phyloP scores from a whole-genome alignment of 1,140 invertebrate genomes.

The Neodiprion pinetum region DNA sequence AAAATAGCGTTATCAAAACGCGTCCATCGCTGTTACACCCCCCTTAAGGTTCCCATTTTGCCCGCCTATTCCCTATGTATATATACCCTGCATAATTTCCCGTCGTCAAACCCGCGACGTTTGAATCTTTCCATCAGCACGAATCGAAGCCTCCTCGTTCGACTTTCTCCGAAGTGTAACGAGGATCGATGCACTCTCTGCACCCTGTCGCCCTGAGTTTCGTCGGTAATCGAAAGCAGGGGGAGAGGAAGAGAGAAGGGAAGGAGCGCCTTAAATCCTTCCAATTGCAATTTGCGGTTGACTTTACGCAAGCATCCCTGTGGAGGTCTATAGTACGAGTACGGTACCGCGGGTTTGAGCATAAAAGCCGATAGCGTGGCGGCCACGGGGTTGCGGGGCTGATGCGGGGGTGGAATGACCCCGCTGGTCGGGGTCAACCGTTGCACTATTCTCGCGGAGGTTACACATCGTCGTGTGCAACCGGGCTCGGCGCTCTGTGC shows the following conservation, averaged over 20 bases:
- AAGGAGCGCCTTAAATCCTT: not conserved
- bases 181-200: not conserved
- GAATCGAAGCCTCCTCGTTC: not conserved
- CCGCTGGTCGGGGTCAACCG: conserved; percentile 50
- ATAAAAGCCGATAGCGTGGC: not conserved
- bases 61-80: too few relatives aligned
- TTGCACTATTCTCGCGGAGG: conserved; percentile 41
- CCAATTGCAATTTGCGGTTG: not conserved
- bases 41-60: too few relatives aligned
- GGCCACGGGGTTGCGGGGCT: conserved; percentile 8
- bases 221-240: not conserved
- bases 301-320: not conserved
- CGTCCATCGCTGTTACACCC: too few relatives aligned
- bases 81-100: too few relatives aligned
- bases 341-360: not conserved
- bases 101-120: too few relatives aligned
- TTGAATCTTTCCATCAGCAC: too few relatives aligned
- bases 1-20: too few relatives aligned
- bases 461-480: conserved; percentile 30
- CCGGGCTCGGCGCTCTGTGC: conserved; percentile 6
- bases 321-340: not conserved
- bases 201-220: not conserved
- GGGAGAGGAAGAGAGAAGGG: not conserved
- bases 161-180: not conserved
- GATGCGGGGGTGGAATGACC: conserved; percentile 52